phyloP scores from a whole-genome alignment of 2,888 invertebrate species.

The Drosophila ezoana region DNA sequence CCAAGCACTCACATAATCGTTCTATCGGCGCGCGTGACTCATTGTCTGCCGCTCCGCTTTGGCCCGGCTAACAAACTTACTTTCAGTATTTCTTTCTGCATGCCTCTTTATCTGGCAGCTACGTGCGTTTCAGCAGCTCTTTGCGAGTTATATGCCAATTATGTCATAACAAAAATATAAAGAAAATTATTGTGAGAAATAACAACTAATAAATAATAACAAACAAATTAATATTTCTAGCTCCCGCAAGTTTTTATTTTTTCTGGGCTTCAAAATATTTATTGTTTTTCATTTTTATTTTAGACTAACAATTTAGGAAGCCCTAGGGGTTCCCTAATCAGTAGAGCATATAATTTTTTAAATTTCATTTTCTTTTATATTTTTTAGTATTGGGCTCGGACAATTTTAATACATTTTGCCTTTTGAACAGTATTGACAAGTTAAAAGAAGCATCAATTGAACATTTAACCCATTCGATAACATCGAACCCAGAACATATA shows the following conservation, averaged over 20 bases:
- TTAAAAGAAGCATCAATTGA: too few relatives aligned
- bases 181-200: not conserved
- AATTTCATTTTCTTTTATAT: too few relatives aligned
- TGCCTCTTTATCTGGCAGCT: constrained; percentile 25
- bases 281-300: too few relatives aligned
- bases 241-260: not conserved
- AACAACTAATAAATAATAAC: not conserved
- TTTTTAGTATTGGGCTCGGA: too few relatives aligned
- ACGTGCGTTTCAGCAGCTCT: constrained; percentile 37
- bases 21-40: constrained; percentile 51
- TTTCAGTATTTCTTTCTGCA: constrained; percentile 3
- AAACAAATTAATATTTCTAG: constrained; percentile 4
- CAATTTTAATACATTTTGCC: too few relatives aligned
- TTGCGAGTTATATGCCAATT: constrained; percentile 14
- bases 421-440: too few relatives aligned
- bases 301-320: too few relatives aligned
- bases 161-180: constrained; percentile 24
- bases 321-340: too few relatives aligned
- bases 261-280: not conserved
- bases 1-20: constrained; percentile 4
- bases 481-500: too few relatives aligned
- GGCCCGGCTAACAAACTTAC: constrained; percentile 20
- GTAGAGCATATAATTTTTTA: too few relatives aligned
- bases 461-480: too few relatives aligned
- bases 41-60: constrained; percentile 20